Evolutionary conservation across 1,140 invertebrate genomes (phyloP), one percentile per base, ranked within the genome.

Genomic region (Trypoxylus dichotomus): DNA sequence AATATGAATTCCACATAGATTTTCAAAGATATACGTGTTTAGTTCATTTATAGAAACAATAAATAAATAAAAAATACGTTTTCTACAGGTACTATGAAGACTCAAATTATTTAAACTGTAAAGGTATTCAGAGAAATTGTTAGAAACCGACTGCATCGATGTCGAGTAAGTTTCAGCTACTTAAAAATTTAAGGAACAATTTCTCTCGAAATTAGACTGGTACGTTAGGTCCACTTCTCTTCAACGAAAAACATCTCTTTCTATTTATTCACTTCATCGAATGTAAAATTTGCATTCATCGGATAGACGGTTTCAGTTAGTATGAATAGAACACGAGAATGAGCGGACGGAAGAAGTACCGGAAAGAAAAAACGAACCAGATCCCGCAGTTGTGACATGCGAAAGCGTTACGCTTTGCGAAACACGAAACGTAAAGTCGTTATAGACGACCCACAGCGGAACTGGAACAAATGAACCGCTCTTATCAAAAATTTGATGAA

Each of bases 331-430:
- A 24, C 60, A 24, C 60, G 60, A 68, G 60, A 27, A 25, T 24
- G 60, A 29, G 21, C 10, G 24, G 24, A 68, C 27, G 60, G 21
- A 68, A 68, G 15, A 63, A 29, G 24, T 6, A n/a, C 47, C 24
- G 60, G 21, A 37, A 24, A 24, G 60, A 68, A 68, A 24, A 24
- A 60, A 68, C 13, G 27, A 24, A 27, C 19, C 27, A 27, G 24
- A 27, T 1, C 13, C 60, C 24, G 8, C 24, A 68, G 11, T 24
- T 54, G 19, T 19, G 47, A 19, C 47, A 29, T 24, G 27, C 60
- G 60, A 68, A 68, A 68, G 27, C 27, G 60, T 68, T 68, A 68
- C 60, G 60, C 24, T 68, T 68, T 68, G 60, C 60, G 21, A 24
- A 27, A 25, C 60, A 68, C 25, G 27, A 68, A 54, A 54, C 47